Conservation (phyloP, 2,888 invertebrate genomes). For the Parapristionchus giblindavisi region DNA sequence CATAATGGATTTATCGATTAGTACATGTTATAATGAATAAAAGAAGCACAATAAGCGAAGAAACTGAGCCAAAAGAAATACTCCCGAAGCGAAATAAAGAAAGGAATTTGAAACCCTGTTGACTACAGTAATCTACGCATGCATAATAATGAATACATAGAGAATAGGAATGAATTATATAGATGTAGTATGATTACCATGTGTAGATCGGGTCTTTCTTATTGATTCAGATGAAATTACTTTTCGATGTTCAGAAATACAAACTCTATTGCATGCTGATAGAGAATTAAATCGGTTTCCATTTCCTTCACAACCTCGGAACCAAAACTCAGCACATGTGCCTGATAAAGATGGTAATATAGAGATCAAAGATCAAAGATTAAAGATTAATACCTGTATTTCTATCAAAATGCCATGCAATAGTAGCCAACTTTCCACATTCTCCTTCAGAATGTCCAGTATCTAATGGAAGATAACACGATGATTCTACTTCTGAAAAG, state of each 20-base stretch:
- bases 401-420: constrained; percentile 2
- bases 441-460: constrained; percentile 64
- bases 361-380: neutral
- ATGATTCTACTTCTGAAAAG: constrained; percentile 50
- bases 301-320: constrained; percentile 66
- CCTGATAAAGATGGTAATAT: constrained; percentile 45
- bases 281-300: constrained; percentile 57
- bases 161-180: too few species aligned
- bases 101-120: constrained; percentile 11
- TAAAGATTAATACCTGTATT: neutral
- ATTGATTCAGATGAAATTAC: constrained; percentile 2
- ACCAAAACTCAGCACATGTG: constrained; percentile 65
- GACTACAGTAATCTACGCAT: neutral
- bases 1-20: too few species aligned
- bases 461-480: constrained; percentile 62
- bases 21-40: too few species aligned
- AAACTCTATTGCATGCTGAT: constrained; percentile 42
- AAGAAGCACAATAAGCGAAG: too few species aligned
- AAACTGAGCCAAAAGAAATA: too few species aligned
- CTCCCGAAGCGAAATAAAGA: neutral
- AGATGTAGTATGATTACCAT: constrained; percentile 23
- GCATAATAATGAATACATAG: constrained; percentile 1
- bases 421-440: constrained; percentile 48
- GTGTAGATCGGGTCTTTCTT: constrained; percentile 6
- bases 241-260: neutral